A percentile compares a stretch with the other conserved stretches of the same genome.
These are phyloP conservation scores for Meloidogyne hapla DNA, from an alignment of 1,140 invertebrate genomes.

Conservation along the genomic window DNA sequence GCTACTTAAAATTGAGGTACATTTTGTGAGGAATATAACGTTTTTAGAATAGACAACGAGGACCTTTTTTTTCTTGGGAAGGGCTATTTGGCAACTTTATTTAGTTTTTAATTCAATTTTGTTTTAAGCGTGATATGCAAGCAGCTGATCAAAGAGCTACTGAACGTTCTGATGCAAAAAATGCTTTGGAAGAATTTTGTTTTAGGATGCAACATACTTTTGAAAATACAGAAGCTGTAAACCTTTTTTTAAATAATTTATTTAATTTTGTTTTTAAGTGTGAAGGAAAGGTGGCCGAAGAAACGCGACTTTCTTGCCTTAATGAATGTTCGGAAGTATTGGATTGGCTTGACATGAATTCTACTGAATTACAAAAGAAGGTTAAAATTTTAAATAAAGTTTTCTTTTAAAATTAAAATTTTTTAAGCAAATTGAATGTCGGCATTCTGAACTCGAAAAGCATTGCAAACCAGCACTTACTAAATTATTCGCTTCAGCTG, in stretches of 20 bases:
- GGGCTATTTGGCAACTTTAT: no score
- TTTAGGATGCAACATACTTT: slow-evolving; percentile 20
- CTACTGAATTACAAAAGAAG: slow-evolving; percentile 20
- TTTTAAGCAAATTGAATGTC: slow-evolving; percentile 27
- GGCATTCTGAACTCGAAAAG: slow-evolving; percentile 23
- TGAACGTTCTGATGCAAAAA: slow-evolving; percentile 33
- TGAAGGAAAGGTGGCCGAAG: slow-evolving; percentile 17
- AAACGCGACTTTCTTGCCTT: slow-evolving; percentile 10
- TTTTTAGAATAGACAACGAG: no score
- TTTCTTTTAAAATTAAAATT: neutral
- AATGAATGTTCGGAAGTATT: slow-evolving; percentile 9
- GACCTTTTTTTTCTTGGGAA: no score
- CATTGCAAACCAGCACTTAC: slow-evolving; percentile 15
- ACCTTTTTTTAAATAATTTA: neutral
- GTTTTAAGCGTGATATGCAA: slow-evolving; percentile 67
- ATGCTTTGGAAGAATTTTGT: slow-evolving; percentile 29
- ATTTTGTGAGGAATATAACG: neutral
- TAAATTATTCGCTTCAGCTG: slow-evolving; percentile 9
- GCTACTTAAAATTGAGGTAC: slow-evolving; percentile 9
- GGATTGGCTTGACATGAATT: slow-evolving; percentile 27
- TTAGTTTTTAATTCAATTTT: no score
- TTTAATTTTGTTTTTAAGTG: slow-evolving; percentile 5
- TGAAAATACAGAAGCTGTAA: neutral
- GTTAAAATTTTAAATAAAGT: neutral
- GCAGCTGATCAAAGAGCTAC: slow-evolving; percentile 83